Evolutionary conservation across 2,888 invertebrate genomes (phyloP).

Genomic region (Athalia rosae): DNA sequence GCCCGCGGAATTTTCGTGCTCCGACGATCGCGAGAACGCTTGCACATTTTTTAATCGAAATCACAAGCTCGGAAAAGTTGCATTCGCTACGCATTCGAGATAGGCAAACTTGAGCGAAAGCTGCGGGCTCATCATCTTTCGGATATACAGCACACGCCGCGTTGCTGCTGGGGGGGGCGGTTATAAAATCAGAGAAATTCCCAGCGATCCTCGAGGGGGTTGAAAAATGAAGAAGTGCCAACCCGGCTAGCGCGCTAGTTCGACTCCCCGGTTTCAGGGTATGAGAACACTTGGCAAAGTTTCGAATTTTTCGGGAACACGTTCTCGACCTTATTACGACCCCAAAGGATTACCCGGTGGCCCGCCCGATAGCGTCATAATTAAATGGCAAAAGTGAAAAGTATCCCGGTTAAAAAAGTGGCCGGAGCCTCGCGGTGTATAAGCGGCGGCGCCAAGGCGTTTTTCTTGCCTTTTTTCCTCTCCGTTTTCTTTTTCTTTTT

Average conservation of each 20-base stretch:
- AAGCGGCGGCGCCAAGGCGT: neutral
- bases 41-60: neutral
- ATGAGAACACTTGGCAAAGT: conserved; percentile 26
- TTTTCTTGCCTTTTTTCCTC: too few species aligned
- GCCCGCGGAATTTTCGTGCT: neutral
- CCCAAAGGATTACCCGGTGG: conserved; percentile 32
- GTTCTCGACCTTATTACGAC: conserved; percentile 33
- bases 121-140: too few species aligned
- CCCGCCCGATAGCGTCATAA: conserved; percentile 26
- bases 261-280: neutral
- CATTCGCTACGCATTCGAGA: too few species aligned
- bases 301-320: conserved; percentile 29
- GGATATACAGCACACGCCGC: neutral
- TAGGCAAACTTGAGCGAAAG: too few species aligned
- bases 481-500: too few species aligned
- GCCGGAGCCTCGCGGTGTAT: neutral
- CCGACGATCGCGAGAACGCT: too few species aligned
- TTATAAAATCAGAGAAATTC: neutral
- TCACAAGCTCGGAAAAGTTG: too few species aligned
- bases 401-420: conserved; percentile 20
- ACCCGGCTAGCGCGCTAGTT: neutral
- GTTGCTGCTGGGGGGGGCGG: neutral
- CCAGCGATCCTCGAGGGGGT: conserved; percentile 13
- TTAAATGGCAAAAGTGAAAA: conserved; percentile 35
- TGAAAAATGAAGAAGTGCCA: conserved; percentile 33